Evolutionary conservation across 92 coral and sea anemone species (phyloP), one percentile per base, ranked within the genome.

Genomic region (Heteractis magnifica): DNA sequence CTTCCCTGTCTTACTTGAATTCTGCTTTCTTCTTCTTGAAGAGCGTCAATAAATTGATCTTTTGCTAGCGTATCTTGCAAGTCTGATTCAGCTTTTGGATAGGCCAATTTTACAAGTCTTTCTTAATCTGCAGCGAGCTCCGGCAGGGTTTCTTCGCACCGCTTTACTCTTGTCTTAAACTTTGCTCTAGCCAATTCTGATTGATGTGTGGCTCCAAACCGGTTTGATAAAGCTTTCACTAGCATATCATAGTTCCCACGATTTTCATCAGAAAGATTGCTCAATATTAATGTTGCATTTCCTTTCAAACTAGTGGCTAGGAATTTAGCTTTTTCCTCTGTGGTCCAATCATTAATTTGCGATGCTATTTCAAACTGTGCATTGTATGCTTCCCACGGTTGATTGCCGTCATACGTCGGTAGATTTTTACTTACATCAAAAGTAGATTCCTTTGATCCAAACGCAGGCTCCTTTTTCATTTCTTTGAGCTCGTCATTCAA

Each of bases 321-420:
- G 49, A 50, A 85, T 6, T 76, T 16, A 0, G 88, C 84, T 65
- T 85, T 85, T 16, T 65, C 80, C 50, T 55, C 73, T 19, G 68
- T 79, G 19, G 72, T 53, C 93, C 93, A 90, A 23, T 83, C 81
- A 56, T 90, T 87, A 76, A 84, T 41, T 15, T 78, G 79, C 3
- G 93, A 80, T 12, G 72, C 84, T 26, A 91, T 88, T 74, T 91
- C 86, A 21, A 91, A 88, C 77, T 88, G 90, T 41, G 94, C 90
- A 48, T 56, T 68, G 82, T 88, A 84, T 0, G 87, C 77, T 81
- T 87, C 91, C 91, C 91, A 90, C 34, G 21, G 86, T 10, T 82
- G 56, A 34, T 73, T 76, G 10, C 90, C 91, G 72, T 83, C 85
- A 13, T 80, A 83, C 12, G 83, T 49, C 13, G 82, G 83, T 21